phyloP scores from a whole-genome alignment of 2,797 vertebrate species.

The Bucorvus abyssinicus region DNA sequence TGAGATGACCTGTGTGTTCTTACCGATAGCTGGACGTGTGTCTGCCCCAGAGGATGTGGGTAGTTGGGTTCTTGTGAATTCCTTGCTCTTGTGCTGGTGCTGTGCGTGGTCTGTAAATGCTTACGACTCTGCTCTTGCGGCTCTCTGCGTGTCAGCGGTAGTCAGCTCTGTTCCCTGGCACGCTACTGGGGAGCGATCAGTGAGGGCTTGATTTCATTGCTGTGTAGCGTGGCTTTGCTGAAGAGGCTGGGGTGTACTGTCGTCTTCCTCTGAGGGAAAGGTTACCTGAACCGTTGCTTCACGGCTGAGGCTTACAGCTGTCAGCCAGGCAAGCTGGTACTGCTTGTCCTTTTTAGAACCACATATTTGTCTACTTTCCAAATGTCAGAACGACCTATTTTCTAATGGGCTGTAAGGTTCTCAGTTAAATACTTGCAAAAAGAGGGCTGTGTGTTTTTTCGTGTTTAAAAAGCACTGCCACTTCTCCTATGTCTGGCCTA shows the following conservation, averaged over 20 bases:
- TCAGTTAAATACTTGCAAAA: not conserved
- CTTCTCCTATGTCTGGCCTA: not conserved
- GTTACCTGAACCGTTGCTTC: not conserved
- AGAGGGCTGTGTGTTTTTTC: not conserved
- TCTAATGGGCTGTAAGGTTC: not conserved
- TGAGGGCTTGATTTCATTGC: not conserved
- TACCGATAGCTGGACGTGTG: rapidly evolving
- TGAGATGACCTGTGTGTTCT: not conserved
- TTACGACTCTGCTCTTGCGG: not conserved
- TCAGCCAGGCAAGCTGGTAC: not conserved
- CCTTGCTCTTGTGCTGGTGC: not conserved
- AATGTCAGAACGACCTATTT: not conserved
- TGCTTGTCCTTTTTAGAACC: not conserved
- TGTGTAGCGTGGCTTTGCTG: not conserved
- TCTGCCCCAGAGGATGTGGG: not conserved
- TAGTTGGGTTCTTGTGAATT: not conserved
- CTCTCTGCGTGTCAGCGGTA: not conserved
- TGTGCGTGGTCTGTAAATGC: not conserved
- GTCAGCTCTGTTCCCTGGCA: not conserved
- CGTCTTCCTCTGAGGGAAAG: not conserved
- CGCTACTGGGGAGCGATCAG: not conserved
- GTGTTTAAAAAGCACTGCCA: not conserved
- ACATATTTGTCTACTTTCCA: not conserved
- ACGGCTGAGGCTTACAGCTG: not conserved
- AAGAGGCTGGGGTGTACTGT: no score